Percentiles rank a stretch among this genome's conserved stretches.
Evolutionary conservation across 2,113 vertebrate genomes (phyloP).

Genomic region (Pogona vitticeps): DNA sequence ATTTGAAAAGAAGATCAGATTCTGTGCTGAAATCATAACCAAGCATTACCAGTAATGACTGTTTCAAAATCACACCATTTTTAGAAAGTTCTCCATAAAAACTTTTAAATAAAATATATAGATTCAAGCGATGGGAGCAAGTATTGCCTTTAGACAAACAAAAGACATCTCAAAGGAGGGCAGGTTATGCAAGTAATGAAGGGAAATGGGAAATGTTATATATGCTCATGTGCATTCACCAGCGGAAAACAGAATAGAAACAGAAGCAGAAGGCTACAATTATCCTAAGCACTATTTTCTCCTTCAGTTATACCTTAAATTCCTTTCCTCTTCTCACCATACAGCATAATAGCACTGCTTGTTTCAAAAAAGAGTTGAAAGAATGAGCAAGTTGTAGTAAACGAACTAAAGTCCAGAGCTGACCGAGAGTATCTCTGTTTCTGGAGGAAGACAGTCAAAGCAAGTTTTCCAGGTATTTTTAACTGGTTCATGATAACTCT

Average conservation of each 20-base stretch:
- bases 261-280: not conserved
- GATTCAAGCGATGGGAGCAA: not conserved
- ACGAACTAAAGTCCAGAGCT: not conserved
- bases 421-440: not conserved
- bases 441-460: not conserved
- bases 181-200: conserved; percentile 10
- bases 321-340: not conserved
- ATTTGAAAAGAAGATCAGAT: not conserved
- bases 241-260: not conserved
- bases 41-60: not conserved
- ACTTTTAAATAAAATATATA: not conserved
- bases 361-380: not conserved
- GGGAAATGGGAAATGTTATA: not conserved
- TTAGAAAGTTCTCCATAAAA: not conserved
- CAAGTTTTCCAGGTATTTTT: not conserved
- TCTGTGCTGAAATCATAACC: not conserved
- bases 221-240: not conserved
- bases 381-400: conserved; percentile 1
- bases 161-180: not conserved
- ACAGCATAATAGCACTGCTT: not conserved
- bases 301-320: conserved; percentile 4
- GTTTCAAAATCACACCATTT: not conserved
- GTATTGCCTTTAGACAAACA: conserved; percentile 6
- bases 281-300: not conserved
- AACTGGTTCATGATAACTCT: not conserved